These are phyloP conservation scores for Acrocephalus kingi DNA, from an alignment of 2,113 vertebrate genomes.

Conservation along the genomic window DNA sequence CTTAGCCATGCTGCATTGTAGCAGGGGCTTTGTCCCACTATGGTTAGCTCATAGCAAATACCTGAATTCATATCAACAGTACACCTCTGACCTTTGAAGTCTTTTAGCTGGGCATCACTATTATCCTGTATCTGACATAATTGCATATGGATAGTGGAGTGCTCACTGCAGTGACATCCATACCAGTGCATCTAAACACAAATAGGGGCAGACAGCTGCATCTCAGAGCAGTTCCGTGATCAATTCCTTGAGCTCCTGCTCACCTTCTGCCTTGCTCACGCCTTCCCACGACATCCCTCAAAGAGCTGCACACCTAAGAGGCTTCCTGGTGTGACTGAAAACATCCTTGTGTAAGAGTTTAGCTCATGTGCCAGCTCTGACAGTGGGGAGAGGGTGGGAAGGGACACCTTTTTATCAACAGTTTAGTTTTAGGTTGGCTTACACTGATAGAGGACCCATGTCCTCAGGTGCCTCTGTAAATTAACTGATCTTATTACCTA, in stretches of 20 bases:
- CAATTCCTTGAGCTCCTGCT: not conserved
- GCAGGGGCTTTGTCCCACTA: not conserved
- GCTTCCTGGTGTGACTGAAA: not conserved
- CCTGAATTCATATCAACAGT: not conserved
- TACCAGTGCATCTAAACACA: not conserved
- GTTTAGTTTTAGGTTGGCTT: not conserved
- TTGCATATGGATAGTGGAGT: not conserved
- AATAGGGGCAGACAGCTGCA: rapidly evolving
- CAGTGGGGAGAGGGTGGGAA: not conserved
- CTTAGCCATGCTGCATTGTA: not conserved
- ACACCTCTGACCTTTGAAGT: not conserved
- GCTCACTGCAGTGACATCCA: not conserved
- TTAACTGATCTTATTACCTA: not conserved
- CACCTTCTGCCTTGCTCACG: not conserved
- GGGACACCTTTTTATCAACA: not conserved
- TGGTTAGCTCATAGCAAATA: not conserved
- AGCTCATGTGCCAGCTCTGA: not conserved
- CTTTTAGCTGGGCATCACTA: rapidly evolving
- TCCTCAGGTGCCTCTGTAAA: not conserved
- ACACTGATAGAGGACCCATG: not conserved
- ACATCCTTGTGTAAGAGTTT: rapidly evolving
- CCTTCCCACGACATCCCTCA: not conserved
- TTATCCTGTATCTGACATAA: rapidly evolving
- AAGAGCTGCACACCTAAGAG: not conserved
- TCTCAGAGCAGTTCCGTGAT: not conserved